phyloP scores from a whole-genome alignment of 2,113 vertebrate species.

The Saccopteryx bilineata region DNA sequence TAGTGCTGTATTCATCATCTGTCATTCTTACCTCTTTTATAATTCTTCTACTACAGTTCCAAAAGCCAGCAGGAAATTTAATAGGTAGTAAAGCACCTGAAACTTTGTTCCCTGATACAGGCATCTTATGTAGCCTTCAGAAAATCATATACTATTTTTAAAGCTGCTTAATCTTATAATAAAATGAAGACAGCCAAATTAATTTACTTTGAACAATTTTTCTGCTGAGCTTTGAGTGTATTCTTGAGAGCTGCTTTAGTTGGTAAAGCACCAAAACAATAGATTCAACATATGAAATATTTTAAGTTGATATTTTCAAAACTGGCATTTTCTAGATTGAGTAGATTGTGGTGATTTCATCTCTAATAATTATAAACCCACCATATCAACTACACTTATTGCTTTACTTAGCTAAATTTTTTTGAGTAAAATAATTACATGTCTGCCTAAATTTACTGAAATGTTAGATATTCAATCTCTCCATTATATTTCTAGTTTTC shows the following conservation, averaged over 20 bases:
- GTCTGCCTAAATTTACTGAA: conserved; percentile 23
- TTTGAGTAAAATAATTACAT: conserved; percentile 16
- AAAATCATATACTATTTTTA: conserved; percentile 54
- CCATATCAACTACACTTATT: conserved; percentile 27
- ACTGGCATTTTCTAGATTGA: background rate
- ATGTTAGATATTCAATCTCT: background rate
- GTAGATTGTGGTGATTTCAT: background rate
- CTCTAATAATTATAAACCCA: conserved; percentile 39
- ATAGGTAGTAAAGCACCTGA: conserved; percentile 25
- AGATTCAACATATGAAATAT: conserved; percentile 48
- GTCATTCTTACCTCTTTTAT: background rate
- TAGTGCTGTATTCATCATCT: background rate
- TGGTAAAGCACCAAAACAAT: conserved; percentile 38
- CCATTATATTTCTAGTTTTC: conserved; percentile 25
- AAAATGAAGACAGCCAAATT: conserved; percentile 63
- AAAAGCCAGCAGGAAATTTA: conserved; percentile 50
- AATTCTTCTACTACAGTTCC: background rate
- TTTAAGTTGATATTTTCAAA: conserved; percentile 12
- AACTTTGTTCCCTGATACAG: conserved; percentile 18
- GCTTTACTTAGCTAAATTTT: conserved; percentile 20
- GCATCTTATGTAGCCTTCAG: conserved; percentile 31
- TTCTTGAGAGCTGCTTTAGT: background rate
- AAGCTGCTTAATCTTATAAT: conserved; percentile 38
- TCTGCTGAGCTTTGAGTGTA: background rate
- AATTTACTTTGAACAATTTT: conserved; percentile 43